Base-by-base conservation (phyloP, 1,140 invertebrate genomes). In the Plectrocnemia conspersa region DNA sequence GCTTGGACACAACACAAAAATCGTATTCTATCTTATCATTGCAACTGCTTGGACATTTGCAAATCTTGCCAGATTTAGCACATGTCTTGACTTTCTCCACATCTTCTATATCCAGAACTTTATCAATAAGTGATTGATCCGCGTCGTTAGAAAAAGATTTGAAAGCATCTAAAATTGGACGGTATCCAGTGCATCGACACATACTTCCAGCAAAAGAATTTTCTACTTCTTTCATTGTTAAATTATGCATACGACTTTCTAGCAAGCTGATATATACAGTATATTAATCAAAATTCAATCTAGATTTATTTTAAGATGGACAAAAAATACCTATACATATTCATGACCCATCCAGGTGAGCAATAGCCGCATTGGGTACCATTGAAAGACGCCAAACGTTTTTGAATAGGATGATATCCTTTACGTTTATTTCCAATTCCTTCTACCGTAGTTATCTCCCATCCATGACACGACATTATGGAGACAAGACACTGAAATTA, bases 101-200 rank as follows among this genome's bases (percentile, higher is more conserved):
- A 22, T 81, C 79, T 66, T 84, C 78, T 33, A 87, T 84, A 48
- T 84, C 83, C 21, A 70, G 72, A 35, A 79, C 71, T 29, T 68
- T 71, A 10, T 75, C 63, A 18, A 75, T 66, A 19, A 78, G 63
- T 15, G 76, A 56, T 1, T 70, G 64, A 18, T 68, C 64, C 1
- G 80, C 78, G 63, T 89, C 84, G 1, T 62, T 66, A 0, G 83
- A 82, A 52, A 87, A 83, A 1, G 84, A 81, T 69, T 91, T 91
- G 65, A 91, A 91, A 21, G 87, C 80, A 58, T 91, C 86, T 25
- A 91, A 72, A 64, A 93, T 93, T 1, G 90, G 82, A 52, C 91
- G 74, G 62, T 92, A 93, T 0, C 91, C 91, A 1, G 91, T 93
- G 66, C 91, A 93, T 42, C 91, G 79, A 56, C 91, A 93, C 16